Base-by-base conservation (phyloP, 1,140 invertebrate genomes). In the Aphaenogaster floridana region DNA sequence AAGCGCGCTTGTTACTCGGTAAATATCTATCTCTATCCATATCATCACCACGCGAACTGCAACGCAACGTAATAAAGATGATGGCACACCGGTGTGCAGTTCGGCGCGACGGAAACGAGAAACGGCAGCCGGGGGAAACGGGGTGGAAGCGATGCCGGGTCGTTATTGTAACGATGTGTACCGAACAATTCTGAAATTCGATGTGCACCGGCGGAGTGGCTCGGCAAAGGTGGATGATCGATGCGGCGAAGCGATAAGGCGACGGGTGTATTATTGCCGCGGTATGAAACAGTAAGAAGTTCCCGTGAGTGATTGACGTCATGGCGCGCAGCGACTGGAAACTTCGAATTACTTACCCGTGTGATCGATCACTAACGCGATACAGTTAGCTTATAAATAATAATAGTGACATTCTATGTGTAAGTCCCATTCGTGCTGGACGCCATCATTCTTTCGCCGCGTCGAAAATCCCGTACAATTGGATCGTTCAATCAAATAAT, bases 81-180 rank as follows among this genome's bases (percentile, higher is more conserved):
- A 83, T 83, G 68, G 79, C 42, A 83, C 79, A 83, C 66, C 52
- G 66, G 79, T 68, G 79, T 72, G 66, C 66, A 59, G 52, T 72
- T 83, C 77, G 79, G 52, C 13, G 36, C 66, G 52, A 34, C 52
- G 66, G 64, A 81, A 81, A 71, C 79, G 79, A 81, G 79, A 61
- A 83, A 83, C 45, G 79, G 39, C 52, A 72, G 52, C 34, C 79
- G 39, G 52, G 52, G 42, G 79, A 83, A 72, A 83, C 79, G 54
- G 79, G 52, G 66, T 83, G 79, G 79, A 83, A 83, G 66, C 66
- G 79, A 83, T 83, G 79, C 66, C 52, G 66, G 66, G 66, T 83
- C 66, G 79, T 83, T 83, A 72, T 72, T 83, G 79, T 83, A 83
- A 83, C 66, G 79, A 72, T 83, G 79, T 83, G 66, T 83, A 83